Evolutionary conservation across 1,140 invertebrate genomes (phyloP).

Genomic region (Drosophila ercepeae): DNA sequence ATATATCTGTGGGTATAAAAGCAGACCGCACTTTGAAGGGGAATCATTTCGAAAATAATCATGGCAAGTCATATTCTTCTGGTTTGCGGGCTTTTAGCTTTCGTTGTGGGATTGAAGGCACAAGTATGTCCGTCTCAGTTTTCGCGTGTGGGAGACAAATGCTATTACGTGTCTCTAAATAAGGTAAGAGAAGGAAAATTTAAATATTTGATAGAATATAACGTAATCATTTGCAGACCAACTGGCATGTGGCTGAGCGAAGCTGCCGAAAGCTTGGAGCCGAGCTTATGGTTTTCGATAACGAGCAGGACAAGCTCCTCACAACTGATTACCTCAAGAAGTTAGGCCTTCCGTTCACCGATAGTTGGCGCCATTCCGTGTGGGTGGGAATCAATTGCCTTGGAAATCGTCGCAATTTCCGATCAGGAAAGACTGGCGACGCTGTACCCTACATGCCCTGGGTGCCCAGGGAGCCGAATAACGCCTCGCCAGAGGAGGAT

Average conservation of each 20-base stretch:
- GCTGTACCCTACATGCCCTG: neutral
- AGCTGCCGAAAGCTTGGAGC: slow-evolving; percentile 7
- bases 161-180: slow-evolving; percentile 6
- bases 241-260: slow-evolving; percentile 30
- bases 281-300: slow-evolving; percentile 1
- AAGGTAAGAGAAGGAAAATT: neutral
- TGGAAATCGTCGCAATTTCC: slow-evolving; percentile 5
- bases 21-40: neutral
- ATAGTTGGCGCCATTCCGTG: slow-evolving; percentile 6
- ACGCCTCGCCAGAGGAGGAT: slow-evolving; percentile 13
- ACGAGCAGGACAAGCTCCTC: neutral
- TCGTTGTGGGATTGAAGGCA: neutral
- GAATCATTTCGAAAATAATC: neutral
- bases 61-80: neutral
- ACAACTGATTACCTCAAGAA: neutral
- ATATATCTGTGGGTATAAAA: neutral
- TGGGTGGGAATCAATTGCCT: slow-evolving; percentile 25
- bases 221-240: neutral
- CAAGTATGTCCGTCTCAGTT: neutral
- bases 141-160: slow-evolving; percentile 8
- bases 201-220: neutral
- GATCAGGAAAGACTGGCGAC: slow-evolving; percentile 1
- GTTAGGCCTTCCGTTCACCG: slow-evolving; percentile 4
- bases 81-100: neutral
- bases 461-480: slow-evolving; percentile 6